These are phyloP conservation scores for Dermochelys coriacea DNA, from an alignment of 2,797 vertebrate genomes.

Conservation along the genomic window DNA sequence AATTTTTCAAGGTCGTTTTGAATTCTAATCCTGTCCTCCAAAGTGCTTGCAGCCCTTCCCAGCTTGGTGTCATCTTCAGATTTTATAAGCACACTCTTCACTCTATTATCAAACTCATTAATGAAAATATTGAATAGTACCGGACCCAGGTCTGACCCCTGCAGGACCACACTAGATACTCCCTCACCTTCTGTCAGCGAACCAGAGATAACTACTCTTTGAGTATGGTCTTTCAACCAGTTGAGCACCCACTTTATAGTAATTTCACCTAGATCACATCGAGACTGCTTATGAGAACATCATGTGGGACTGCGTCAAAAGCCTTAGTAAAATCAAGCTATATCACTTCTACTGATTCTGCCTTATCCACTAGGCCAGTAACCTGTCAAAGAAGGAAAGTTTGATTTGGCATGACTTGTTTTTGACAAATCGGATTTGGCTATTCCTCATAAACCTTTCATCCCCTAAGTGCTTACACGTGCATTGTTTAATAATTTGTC, in stretches of 20 bases:
- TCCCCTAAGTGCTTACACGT: background rate
- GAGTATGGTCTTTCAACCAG: background rate
- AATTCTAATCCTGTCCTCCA: background rate
- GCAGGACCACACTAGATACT: background rate
- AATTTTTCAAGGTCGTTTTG: background rate
- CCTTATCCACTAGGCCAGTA: background rate
- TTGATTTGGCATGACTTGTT: too few species aligned
- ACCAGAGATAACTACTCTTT: background rate
- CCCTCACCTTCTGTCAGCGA: background rate
- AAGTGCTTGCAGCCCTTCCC: background rate
- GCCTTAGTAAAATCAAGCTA: background rate
- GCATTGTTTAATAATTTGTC: background rate
- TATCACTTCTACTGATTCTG: background rate
- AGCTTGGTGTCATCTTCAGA: background rate
- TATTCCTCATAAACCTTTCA: background rate
- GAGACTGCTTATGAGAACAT: background rate
- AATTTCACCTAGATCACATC: background rate
- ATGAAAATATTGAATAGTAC: background rate
- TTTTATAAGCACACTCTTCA: background rate
- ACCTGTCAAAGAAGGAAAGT: too few species aligned
- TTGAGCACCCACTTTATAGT: background rate
- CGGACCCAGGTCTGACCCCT: background rate
- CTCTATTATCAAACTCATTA: background rate
- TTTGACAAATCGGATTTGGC: too few species aligned
- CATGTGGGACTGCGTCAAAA: background rate